A percentile compares a stretch with the other conserved stretches of the same genome.
Conservation (phyloP, 2,113 vertebrate genomes). For the Neoarius graeffei region DNA sequence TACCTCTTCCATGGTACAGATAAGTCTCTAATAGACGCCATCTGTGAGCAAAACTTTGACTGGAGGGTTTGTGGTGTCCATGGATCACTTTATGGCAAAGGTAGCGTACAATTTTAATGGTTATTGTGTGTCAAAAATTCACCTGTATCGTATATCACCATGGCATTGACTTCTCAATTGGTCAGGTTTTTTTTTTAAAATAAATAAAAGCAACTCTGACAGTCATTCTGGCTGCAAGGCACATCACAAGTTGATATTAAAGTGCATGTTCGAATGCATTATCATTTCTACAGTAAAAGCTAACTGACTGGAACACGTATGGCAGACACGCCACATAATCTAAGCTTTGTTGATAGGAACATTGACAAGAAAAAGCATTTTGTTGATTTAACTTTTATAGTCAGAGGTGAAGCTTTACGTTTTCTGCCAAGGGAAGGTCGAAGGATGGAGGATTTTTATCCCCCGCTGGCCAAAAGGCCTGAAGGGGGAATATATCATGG, state of each 20-base stretch:
- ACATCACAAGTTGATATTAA: not conserved
- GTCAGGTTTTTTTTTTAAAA: not conserved
- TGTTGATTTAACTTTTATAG: not conserved
- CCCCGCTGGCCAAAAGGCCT: no score
- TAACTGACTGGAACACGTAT: not conserved
- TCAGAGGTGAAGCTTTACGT: not conserved
- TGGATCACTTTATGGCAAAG: conserved; percentile 78
- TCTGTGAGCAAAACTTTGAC: conserved; percentile 83
- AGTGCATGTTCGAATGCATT: not conserved
- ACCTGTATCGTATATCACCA: no score
- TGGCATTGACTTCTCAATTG: not conserved
- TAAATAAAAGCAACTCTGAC: not conserved
- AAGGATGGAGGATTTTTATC: not conserved
- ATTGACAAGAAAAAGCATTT: not conserved
- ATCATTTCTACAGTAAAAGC: not conserved
- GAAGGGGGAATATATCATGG: no score
- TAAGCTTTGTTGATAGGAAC: not conserved
- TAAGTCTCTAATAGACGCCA: conserved; percentile 57
- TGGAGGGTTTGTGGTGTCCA: conserved; percentile 79
- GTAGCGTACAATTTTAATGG: conserved; percentile 53
- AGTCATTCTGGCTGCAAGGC: no score
- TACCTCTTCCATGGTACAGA: conserved; percentile 78
- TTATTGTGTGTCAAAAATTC: not conserved
- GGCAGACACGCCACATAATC: not conserved
- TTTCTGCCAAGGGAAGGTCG: not conserved